Base-by-base conservation (phyloP, 1,140 invertebrate species). In the Platyscapa corneri region DNA sequence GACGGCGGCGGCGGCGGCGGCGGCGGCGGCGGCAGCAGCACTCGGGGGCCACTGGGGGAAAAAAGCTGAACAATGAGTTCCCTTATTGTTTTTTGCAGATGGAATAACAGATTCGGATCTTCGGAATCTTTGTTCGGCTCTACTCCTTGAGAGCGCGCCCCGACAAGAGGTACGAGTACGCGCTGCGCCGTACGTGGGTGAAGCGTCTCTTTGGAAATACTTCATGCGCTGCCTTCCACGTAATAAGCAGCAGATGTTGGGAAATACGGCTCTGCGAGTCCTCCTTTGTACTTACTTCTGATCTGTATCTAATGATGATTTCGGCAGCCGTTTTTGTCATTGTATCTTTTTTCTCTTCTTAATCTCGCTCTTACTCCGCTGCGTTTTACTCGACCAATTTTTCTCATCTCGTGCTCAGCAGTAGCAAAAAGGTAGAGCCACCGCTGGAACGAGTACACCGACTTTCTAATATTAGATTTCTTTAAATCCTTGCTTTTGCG, bases 51-150 rank as follows among this genome's bases (percentile, higher is more conserved):
- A 30, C 46, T 23, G 20, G 32, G 37, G 20, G 37, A 65, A 80
- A 80, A 83, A 76, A 8, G n/a, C 34, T 27, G 32, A 76, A 83
- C 82, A 83, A 83, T 83, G 82, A 83, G 72, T 7, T 53, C 72
- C 53, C 74, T 83, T 83, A 83, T 83, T 83, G 82, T 83, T 46
- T 76, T 76, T 65, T 16, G 49, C 72, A 46, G 82, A 56, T 82
- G 42, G 75, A 32, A 56, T 20, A 32, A 12, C 53, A 64, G 82
- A 83, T 83, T 64, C 49, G 67, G 70, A 82, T 82, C 81, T 82
- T 49, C 46, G 53, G 18, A 37, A 60, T 56, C n/a, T 82, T 82
- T 74, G 49, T 39, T 77, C 49, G 42, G n/a, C 46, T 77, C 49
- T 12, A 14, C 46, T 53, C 37, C n/a, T 77, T 53, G 46, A 23